Evolutionary conservation across 2,113 vertebrate species (phyloP).

Genomic region (Cynoglossus semilaevis): DNA sequence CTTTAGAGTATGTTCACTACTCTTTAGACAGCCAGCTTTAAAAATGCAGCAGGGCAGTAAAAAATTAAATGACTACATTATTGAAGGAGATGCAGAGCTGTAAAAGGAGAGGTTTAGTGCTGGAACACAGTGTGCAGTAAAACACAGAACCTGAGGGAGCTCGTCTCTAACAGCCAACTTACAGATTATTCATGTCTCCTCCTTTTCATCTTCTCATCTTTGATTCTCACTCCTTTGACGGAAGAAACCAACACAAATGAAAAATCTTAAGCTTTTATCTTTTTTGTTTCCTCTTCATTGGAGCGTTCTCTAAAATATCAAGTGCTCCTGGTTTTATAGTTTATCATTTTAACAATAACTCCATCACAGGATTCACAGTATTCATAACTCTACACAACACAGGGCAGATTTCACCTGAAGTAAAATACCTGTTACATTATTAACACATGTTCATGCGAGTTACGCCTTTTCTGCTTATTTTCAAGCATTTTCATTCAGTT

Average conservation of each 20-base stretch:
- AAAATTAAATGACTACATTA: no score
- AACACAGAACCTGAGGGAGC: not conserved
- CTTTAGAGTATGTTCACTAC: no score
- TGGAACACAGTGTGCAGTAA: no score
- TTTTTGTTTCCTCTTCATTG: constrained; percentile 5
- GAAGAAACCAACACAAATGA: constrained; percentile 30
- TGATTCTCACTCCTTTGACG: constrained; percentile 23
- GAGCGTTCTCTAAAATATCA: constrained; percentile 14
- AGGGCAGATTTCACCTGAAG: no score
- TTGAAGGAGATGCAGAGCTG: not conserved
- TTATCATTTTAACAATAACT: no score
- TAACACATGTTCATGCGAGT: no score
- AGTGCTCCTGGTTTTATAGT: constrained; percentile 15
- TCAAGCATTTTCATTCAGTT: not conserved
- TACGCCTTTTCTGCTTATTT: not conserved
- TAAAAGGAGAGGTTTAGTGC: no score
- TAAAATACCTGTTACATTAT: no score
- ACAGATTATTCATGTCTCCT: constrained; percentile 2
- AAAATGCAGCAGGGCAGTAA: no score
- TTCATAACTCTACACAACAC: no score
- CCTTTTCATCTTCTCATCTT: constrained; percentile 8
- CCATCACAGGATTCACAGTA: no score
- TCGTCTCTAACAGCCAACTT: constrained; percentile 2
- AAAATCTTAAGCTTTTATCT: constrained; percentile 25
- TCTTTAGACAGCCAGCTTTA: no score